Base-by-base conservation (phyloP, 2,888 invertebrate genomes). In the Salticus scenicus region DNA sequence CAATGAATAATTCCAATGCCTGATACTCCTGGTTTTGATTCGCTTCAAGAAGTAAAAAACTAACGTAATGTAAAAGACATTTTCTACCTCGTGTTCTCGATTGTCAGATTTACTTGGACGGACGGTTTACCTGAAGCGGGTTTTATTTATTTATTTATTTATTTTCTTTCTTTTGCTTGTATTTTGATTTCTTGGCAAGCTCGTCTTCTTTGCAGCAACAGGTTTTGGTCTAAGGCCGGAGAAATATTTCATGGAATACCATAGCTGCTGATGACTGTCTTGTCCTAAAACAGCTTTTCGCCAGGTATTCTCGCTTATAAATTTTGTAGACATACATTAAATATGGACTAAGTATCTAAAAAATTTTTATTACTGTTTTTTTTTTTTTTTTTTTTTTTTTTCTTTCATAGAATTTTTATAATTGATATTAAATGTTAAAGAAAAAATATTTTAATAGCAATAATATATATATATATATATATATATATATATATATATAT, bases 1-100 rank as follows among this genome's bases (percentile, higher is more conserved):
- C 57, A 72, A 57, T 57, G 72, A 72, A 57, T 57, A 33, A 51
- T 57, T 71, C 24, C 47, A 42, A 71, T 47, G 71, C 28, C 10
- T 71, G 71, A 27, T 42, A 42, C 27, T 47, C 24, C 33, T 67
- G 31, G 37, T 67, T 67, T 67, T 67, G 33, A 67, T 67, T 67
- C 67, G 31, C 37, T 67, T 33, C n/a, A 67, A 67, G 37, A 67
- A 67, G 20, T n/a, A 20, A n/a, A n/a, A 67, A 67, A 33, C 1
- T 14, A 17, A 33, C 30, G 20, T 20, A 20, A 67, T 33, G 37
- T 33, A 67, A 67, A 67, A 70, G 70, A 37, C 70, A 70, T 70
- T 70, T n/a, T 70, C 70, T 20, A 70, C 27, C 70, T 70, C 42
- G 33, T 70, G 70, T 42, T 70, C 24, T 24, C 42, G 70, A 70